A percentile compares a stretch with the other conserved stretches of the same genome.
Evolutionary conservation across 1,140 invertebrate genomes (phyloP).

Genomic region (Tribolium castaneum): DNA sequence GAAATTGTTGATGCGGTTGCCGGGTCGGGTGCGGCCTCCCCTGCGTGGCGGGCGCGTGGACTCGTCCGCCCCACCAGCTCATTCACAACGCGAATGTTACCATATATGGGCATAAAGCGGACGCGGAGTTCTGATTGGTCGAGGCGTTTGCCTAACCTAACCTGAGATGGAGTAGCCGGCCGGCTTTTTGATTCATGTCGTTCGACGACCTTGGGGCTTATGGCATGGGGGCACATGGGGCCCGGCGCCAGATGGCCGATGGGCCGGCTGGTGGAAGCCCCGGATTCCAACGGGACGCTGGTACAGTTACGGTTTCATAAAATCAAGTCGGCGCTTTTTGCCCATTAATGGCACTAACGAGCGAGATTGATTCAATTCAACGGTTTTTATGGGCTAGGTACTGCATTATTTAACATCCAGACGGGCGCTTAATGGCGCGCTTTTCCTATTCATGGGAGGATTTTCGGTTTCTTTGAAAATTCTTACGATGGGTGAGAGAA

Average conservation of each 20-base stretch:
- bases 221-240: background rate
- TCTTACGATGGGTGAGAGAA: background rate
- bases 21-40: conserved; percentile 47
- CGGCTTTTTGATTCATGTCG: conserved; percentile 43
- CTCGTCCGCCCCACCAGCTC: conserved; percentile 63
- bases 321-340: conserved; percentile 1
- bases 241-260: background rate
- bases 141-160: conserved; percentile 52
- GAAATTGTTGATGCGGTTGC: conserved; percentile 33
- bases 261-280: background rate
- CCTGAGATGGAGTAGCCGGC: conserved; percentile 46
- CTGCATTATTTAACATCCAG: background rate
- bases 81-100: conserved; percentile 70
- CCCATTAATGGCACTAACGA: conserved; percentile 2
- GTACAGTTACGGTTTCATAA: conserved; percentile 13
- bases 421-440: background rate
- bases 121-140: conserved; percentile 72
- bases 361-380: background rate
- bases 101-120: conserved; percentile 84
- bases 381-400: background rate
- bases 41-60: conserved; percentile 48
- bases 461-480: background rate
- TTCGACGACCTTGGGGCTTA: conserved; percentile 23
- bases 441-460: background rate
- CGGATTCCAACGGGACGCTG: background rate